Evolutionary conservation across 2,113 vertebrate species (phyloP).

Genomic region (Pycnonotus jocosus): DNA sequence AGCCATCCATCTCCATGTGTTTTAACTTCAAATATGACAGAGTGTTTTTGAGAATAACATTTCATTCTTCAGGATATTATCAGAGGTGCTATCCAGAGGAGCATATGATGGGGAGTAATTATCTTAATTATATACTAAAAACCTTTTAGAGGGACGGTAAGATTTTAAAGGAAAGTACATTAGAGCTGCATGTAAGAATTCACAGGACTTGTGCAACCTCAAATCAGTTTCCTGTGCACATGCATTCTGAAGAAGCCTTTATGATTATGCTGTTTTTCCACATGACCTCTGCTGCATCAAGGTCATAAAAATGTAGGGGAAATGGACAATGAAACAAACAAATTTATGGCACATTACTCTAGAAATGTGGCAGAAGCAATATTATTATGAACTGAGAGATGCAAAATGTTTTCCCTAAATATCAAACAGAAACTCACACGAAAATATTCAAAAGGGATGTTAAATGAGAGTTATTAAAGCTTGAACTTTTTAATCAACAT

Average conservation of each 20-base stretch:
- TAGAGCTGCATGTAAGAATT: neutral
- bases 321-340: neutral
- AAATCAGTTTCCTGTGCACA: neutral
- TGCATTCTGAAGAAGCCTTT: neutral
- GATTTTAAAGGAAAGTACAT: slow-evolving; percentile 26
- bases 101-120: slow-evolving; percentile 2
- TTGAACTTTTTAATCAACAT: neutral
- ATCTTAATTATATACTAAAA: slow-evolving; percentile 47
- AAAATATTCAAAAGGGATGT: neutral
- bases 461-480: neutral
- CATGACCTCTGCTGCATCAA: neutral
- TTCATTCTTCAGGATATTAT: slow-evolving; percentile 3
- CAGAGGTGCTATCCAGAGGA: neutral
- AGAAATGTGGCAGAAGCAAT: neutral
- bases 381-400: neutral
- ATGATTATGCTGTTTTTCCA: neutral
- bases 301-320: neutral
- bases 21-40: neutral
- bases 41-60: neutral
- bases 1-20: neutral
- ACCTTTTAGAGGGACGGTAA: neutral
- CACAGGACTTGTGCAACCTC: neutral
- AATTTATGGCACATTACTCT: neutral
- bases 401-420: neutral
- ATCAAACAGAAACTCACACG: neutral